Percentiles rank a stretch among this genome's conserved stretches.
These are phyloP conservation scores for Metellina segmentata DNA, from an alignment of 2,888 invertebrate genomes.

Conservation along the genomic window DNA sequence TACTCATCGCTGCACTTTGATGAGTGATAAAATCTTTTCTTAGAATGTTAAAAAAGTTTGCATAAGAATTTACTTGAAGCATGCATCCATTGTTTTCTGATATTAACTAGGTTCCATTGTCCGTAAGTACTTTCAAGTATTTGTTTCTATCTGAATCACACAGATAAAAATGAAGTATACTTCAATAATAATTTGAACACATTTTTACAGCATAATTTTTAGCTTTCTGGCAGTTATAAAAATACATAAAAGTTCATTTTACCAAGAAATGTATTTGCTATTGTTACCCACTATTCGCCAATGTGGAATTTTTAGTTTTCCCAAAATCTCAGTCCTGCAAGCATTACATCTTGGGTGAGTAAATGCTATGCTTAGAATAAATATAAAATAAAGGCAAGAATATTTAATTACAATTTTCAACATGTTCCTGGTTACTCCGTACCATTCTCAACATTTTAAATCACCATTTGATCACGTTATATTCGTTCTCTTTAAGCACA, in stretches of 20 bases:
- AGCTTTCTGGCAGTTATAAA: slow-evolving; percentile 37
- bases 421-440: not conserved
- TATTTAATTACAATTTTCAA: not conserved
- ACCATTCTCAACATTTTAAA: not conserved
- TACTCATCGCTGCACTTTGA: not conserved
- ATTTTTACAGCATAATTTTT: too few relatives aligned
- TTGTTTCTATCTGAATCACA: too few relatives aligned
- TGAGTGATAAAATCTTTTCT: not conserved
- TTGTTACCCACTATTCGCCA: not conserved
- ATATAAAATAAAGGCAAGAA: not conserved
- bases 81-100: not conserved
- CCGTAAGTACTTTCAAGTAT: too few relatives aligned
- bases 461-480: slow-evolving; percentile 50
- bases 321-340: not conserved
- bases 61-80: slow-evolving; percentile 7
- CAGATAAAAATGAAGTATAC: too few relatives aligned
- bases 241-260: slow-evolving; percentile 20
- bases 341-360: not conserved
- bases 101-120: too few relatives aligned
- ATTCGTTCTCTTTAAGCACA: slow-evolving; percentile 77
- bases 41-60: not conserved
- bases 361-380: not conserved
- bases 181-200: too few relatives aligned
- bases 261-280: not conserved
- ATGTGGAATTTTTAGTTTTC: not conserved